These are phyloP conservation scores for Capitella teleta DNA, from an alignment of 1,140 invertebrate genomes.

Conservation along the genomic window DNA sequence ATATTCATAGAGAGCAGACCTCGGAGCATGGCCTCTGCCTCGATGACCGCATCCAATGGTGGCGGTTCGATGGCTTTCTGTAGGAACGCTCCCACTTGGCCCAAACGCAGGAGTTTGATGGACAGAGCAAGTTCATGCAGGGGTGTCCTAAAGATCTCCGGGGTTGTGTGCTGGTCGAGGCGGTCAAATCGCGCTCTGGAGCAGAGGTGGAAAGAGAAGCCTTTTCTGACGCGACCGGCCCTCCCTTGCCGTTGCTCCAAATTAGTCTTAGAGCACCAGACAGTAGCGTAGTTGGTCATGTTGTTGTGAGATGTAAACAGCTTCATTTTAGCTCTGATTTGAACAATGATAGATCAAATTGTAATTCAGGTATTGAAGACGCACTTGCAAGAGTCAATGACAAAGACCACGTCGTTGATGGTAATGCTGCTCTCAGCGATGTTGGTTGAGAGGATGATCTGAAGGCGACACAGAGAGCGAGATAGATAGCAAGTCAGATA, in stretches of 20 bases:
- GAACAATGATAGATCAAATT: too few relatives aligned
- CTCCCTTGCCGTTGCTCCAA: constrained; percentile 54
- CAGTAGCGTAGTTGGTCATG: constrained; percentile 43
- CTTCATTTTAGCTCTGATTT: constrained; percentile 37
- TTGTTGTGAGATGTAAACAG: constrained; percentile 43
- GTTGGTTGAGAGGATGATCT: constrained; percentile 46
- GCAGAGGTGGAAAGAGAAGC: constrained; percentile 68
- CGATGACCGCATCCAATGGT: constrained; percentile 45
- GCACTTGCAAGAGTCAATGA: constrained; percentile 43
- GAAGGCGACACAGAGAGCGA: neutral
- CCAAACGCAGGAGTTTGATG: constrained; percentile 45
- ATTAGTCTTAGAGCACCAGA: constrained; percentile 53
- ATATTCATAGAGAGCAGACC: constrained; percentile 18
- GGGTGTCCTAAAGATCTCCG: constrained; percentile 91
- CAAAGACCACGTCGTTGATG: constrained; percentile 43
- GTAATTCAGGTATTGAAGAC: too few relatives aligned
- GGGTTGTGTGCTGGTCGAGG: constrained; percentile 81
- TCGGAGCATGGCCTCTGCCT: constrained; percentile 42
- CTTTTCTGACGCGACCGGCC: constrained; percentile 58
- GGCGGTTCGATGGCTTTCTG: constrained; percentile 46
- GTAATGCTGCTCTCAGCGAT: constrained; percentile 47
- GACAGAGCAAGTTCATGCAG: constrained; percentile 61
- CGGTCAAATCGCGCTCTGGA: constrained; percentile 39
- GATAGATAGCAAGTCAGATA: neutral
- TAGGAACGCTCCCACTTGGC: constrained; percentile 41